A percentile compares a stretch with the other conserved stretches of the same genome.
phyloP scores from a whole-genome alignment of 37 sponge, comb jelly and placozoan species.

The Halichondria panicea region DNA sequence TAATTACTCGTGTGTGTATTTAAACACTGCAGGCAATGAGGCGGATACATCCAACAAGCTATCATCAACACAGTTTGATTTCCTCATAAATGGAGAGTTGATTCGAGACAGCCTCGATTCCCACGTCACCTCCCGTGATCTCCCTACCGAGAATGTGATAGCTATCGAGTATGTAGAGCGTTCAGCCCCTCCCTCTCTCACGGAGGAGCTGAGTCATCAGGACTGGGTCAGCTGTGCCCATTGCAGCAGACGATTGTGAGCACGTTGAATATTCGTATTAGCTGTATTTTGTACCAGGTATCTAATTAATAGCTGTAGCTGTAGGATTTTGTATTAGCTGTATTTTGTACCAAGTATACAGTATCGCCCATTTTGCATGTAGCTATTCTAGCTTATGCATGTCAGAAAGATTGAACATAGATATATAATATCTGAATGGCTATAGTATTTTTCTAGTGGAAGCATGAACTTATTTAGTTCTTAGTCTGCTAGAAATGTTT shows the following conservation, averaged over 20 bases:
- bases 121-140: constrained; percentile 15
- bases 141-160: constrained; percentile 64
- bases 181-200: constrained; percentile 60
- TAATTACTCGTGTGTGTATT: not conserved
- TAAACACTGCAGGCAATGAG: constrained; percentile 1
- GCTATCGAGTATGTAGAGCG: constrained; percentile 64
- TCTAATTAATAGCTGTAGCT: no score
- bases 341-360: no score
- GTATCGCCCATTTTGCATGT: no score
- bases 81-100: constrained; percentile 65
- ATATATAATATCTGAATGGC: no score
- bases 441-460: no score
- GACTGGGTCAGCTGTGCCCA: constrained; percentile 85
- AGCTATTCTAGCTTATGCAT: no score
- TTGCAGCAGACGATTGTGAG: constrained; percentile 61
- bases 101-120: constrained; percentile 35
- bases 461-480: no score
- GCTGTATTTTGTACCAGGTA: no score
- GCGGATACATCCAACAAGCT: not conserved
- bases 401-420: no score
- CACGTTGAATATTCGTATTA: no score
- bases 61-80: constrained; percentile 52
- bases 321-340: no score
- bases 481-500: not conserved
- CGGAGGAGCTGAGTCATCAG: constrained; percentile 49